Base-by-base conservation (phyloP, 1,140 invertebrate species). In the Cephus cinctus region DNA sequence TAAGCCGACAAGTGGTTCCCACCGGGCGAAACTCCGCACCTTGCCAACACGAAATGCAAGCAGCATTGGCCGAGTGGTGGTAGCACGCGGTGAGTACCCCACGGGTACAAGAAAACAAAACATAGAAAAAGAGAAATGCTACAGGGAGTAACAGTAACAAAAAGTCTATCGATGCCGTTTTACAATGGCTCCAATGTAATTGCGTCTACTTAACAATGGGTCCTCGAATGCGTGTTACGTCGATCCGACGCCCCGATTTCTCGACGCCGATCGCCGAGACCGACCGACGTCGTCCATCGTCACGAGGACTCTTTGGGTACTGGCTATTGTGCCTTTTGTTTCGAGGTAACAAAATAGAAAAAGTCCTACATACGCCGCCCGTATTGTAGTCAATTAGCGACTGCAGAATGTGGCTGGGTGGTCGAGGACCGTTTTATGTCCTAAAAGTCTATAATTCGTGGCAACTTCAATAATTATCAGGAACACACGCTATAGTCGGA, bases 291-390 rank as follows among this genome's bases (percentile, higher is more conserved):
- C 34, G 47, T 41, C 19, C 19, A 30, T 23, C 32, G 47, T 30
- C 41, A 59, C 59, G 56, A 73, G 69, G 57, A 50, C 52, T 57
- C 57, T 67, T 75, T 41, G 21, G 52, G 48, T 57, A 69, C 67
- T 62, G 59, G 41, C 50, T 59, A 74, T 76, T 75, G 69, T 73
- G 57, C 55, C 53, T 63, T 63, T 76, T 76, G 73, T 74, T 73
- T 75, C 65, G 71, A 75, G 71, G 73, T 64, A 76, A 75, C 72
- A 75, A 75, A 76, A 75, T 66, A 71, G 72, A 75, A 75, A 75
- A 76, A 59, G 61, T 62, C 61, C 63, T 67, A 61, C 63, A 69
- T 68, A 61, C 54, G 61, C 60, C 56, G 43, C 41, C 43, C 52
- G 54, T 56, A 72, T 73, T 72, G 63, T 73, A 69, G 67, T 71